phyloP scores from a whole-genome alignment of 2,797 vertebrate genomes.

The Momotus momota region DNA sequence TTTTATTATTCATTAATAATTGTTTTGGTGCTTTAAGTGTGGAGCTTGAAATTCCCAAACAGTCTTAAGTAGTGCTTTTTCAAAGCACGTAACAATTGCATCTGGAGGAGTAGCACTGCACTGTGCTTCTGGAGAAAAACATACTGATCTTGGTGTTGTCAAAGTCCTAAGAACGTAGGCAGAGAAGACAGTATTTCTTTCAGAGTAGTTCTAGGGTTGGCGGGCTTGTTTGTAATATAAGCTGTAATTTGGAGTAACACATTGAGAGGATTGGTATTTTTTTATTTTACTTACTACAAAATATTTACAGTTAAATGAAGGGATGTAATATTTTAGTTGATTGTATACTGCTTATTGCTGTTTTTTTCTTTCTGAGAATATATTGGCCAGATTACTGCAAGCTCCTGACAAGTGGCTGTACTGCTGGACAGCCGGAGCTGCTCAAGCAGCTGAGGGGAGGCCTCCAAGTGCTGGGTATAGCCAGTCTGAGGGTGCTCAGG shows the following conservation, averaged over 20 bases:
- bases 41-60: not conserved
- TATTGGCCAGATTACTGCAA: too few relatives aligned
- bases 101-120: not conserved
- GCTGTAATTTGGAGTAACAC: not conserved
- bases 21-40: not conserved
- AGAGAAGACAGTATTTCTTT: not conserved
- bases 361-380: not conserved
- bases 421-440: not conserved
- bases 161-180: not conserved
- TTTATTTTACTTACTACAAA: not conserved
- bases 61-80: not conserved
- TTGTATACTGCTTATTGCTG: not conserved
- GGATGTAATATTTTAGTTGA: not conserved
- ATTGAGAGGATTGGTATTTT: not conserved
- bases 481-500: fast-evolving
- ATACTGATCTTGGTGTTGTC: not conserved
- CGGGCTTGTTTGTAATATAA: not conserved
- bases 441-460: not conserved
- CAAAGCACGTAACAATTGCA: not conserved
- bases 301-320: not conserved
- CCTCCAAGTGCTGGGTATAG: not conserved
- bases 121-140: not conserved
- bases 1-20: not conserved
- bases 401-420: not conserved
- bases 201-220: not conserved